Evolutionary conservation across 2,113 vertebrate species (phyloP), one percentile per base, ranked within the genome.

Genomic region (Oenanthe oenanthe): DNA sequence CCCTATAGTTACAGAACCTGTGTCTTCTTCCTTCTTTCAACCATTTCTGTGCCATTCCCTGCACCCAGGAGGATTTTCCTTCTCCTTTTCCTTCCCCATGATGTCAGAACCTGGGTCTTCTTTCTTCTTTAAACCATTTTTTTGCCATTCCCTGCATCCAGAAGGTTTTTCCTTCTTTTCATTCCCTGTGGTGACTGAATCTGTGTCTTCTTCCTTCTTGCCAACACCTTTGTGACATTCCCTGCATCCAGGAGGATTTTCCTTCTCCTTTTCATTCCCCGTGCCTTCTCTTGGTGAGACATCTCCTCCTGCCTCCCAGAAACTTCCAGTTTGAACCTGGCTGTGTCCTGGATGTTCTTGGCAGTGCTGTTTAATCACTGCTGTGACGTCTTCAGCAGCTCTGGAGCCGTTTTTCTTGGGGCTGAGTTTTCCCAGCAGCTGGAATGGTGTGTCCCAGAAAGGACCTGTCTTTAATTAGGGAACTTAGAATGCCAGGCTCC

Each of bases 401-500:
- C 45, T 32, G 58, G 74, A 92, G 93, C 57, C 2, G 2, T 56
- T 89, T 87, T 87, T 53, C 70, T 54, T 25, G 54, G 87, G 81
- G 66, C 57, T 76, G 77, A 74, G 40, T 66, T 88, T 96, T 93
- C 93, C 84, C 81, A 53, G 89, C 87, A 85, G 83, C 90, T 63
- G 62, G 45, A 75, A 18, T 92, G 76, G 29, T 47, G 57, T 56
- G 85, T 82, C 90, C 84, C 92, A 89, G 85, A 89, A 82, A 92
- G 78, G 88, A 93, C 93, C 91, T 88, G 88, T 45, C 85, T 94
- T 94, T 80, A 68, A 85, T 90, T 90, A 96, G 82, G 48, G 58
- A 73, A 29, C 38, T 66, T 24, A 11, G 0, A 43, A 42, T 61
- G 74, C 75, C 67, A 38, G 82, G 9, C 71, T 76, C 29, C 74